phyloP scores from a whole-genome alignment of 1,140 invertebrate genomes.

The Triops cancriformis region DNA sequence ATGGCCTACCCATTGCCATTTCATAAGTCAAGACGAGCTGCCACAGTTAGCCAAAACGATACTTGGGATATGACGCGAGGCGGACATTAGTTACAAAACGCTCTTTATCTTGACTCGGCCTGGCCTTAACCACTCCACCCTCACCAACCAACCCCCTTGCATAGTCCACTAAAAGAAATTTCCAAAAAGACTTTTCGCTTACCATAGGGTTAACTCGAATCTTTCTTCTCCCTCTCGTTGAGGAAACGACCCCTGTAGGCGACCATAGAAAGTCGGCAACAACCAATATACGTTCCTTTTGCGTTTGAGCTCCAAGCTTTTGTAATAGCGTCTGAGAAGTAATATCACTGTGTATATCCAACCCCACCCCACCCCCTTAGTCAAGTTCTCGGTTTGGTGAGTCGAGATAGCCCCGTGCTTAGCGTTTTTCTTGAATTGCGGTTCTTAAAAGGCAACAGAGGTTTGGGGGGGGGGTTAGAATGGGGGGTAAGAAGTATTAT shows the following conservation, averaged over 20 bases:
- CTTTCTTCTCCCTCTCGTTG: neutral
- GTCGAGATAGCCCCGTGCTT: too few relatives aligned
- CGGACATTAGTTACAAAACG: neutral
- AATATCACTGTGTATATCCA: too few relatives aligned
- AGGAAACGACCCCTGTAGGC: neutral
- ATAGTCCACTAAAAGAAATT: neutral
- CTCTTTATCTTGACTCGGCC: neutral
- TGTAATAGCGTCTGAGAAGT: neutral
- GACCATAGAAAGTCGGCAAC: neutral
- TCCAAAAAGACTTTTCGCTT: neutral
- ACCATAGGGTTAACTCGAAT: too few relatives aligned
- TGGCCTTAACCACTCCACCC: neutral
- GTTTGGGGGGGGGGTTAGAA: too few relatives aligned
- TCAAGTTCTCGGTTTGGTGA: too few relatives aligned
- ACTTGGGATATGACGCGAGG: neutral
- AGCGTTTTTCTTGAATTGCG: too few relatives aligned
- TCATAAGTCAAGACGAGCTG: slow-evolving; percentile 13
- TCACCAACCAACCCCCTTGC: neutral
- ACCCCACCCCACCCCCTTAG: too few relatives aligned
- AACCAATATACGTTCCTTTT: neutral
- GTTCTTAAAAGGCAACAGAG: too few relatives aligned
- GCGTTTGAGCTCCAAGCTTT: neutral
- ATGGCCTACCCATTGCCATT: neutral
- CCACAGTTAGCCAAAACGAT: slow-evolving; percentile 13
- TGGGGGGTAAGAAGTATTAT: neutral